Evolutionary conservation across 2,888 invertebrate genomes (phyloP).

Genomic region (Aricia artaxerxes): DNA sequence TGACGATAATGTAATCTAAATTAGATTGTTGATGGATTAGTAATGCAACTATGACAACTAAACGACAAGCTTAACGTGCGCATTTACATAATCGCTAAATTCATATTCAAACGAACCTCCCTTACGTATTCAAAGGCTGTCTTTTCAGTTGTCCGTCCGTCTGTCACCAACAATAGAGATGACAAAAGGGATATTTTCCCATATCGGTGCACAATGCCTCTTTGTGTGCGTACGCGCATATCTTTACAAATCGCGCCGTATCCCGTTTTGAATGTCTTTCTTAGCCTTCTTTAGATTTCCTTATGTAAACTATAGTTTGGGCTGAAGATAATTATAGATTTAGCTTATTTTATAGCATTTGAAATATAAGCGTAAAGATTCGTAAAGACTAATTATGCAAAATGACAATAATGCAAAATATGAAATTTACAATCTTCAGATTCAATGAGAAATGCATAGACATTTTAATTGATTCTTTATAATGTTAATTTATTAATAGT

Average conservation of each 20-base stretch:
- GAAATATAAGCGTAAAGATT: not conserved
- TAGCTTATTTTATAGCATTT: not conserved
- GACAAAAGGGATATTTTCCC: conserved; percentile 77
- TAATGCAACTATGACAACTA: conserved; percentile 45
- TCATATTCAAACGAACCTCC: conserved; percentile 50
- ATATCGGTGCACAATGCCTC: conserved; percentile 72
- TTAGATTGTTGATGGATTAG: conserved; percentile 31
- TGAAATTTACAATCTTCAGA: too few relatives aligned
- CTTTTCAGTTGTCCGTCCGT: conserved; percentile 78
- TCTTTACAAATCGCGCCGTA: conserved; percentile 56
- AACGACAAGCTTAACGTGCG: conserved; percentile 38
- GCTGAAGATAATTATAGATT: conserved; percentile 7
- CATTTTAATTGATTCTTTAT: too few relatives aligned
- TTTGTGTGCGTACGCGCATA: conserved; percentile 58
- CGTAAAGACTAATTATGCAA: not conserved
- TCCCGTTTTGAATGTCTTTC: conserved; percentile 54
- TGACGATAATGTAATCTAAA: conserved; percentile 22
- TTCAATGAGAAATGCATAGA: not conserved
- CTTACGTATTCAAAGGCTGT: conserved; percentile 70
- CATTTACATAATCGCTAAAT: conserved; percentile 54
- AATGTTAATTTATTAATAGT: too few relatives aligned
- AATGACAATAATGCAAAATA: not conserved
- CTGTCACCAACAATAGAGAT: conserved; percentile 71
- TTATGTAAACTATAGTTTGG: conserved; percentile 38
- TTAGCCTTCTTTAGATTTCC: conserved; percentile 43